phyloP scores from a whole-genome alignment of 2,113 vertebrate species.

The Scatophagus argus region DNA sequence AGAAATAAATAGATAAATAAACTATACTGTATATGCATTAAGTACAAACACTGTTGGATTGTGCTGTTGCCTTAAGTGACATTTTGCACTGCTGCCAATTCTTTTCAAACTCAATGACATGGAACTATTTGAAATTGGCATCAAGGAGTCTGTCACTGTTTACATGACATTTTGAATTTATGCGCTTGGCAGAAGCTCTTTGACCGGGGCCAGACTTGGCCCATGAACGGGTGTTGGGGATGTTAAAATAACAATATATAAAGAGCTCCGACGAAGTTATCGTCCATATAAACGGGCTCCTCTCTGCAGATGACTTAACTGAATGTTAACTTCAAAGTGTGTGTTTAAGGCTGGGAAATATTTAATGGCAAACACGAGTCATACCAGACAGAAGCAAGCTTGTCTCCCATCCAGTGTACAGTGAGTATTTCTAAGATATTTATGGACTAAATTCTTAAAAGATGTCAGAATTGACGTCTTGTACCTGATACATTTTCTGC shows the following conservation, averaged over 20 bases:
- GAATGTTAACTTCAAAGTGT: constrained; percentile 26
- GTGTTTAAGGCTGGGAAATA: constrained; percentile 35
- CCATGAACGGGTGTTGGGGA: constrained; percentile 6
- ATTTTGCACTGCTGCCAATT: constrained; percentile 44
- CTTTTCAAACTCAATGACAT: constrained; percentile 52
- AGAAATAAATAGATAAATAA: constrained; percentile 45
- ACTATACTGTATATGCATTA: constrained; percentile 24
- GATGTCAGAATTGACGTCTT: constrained; percentile 16
- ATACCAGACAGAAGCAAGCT: neutral
- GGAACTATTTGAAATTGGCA: constrained; percentile 61
- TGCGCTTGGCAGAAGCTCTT: constrained; percentile 47
- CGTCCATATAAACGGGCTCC: constrained; percentile 26
- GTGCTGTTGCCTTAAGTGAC: neutral
- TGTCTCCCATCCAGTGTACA: neutral
- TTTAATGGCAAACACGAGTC: constrained; percentile 22
- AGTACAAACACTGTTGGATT: constrained; percentile 16
- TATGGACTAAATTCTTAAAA: constrained; percentile 24
- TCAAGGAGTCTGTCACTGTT: constrained; percentile 45
- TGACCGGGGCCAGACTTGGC: constrained; percentile 36
- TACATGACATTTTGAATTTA: constrained; percentile 47
- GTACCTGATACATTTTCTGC: neutral
- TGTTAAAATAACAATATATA: constrained; percentile 53
- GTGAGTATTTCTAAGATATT: neutral
- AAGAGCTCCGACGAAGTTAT: constrained; percentile 45
- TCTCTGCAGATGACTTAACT: constrained; percentile 20